Evolutionary conservation across 2,797 vertebrate species (phyloP).

Genomic region (Eurystomus glaucurus): DNA sequence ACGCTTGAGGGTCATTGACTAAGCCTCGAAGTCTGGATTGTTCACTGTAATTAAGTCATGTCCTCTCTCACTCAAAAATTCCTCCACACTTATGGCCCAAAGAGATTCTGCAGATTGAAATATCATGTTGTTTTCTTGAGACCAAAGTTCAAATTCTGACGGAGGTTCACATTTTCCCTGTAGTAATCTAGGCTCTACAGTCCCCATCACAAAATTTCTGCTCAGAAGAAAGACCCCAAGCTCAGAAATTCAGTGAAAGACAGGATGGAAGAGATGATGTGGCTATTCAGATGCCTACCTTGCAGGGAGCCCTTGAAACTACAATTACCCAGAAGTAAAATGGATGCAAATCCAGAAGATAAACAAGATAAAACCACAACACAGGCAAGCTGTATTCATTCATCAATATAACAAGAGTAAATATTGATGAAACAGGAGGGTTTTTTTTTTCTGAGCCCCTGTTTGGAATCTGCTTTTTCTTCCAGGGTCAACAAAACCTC

Average conservation of each 20-base stretch:
- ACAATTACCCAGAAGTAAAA: not conserved
- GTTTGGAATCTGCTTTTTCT: slow-evolving; percentile 13
- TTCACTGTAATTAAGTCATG: no score
- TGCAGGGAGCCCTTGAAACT: not conserved
- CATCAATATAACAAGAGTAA: slow-evolving; percentile 5
- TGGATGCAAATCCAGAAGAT: not conserved
- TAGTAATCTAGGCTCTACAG: not conserved
- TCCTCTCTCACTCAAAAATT: no score
- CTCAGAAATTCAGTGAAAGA: not conserved
- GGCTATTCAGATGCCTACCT: not conserved
- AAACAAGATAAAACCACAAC: not conserved
- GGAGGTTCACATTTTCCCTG: not conserved
- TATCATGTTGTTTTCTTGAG: not conserved
- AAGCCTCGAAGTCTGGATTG: no score
- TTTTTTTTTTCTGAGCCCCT: not conserved
- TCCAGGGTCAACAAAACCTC: slow-evolving; percentile 39
- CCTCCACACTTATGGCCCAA: not conserved
- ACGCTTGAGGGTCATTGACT: no score
- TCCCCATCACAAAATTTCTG: not conserved
- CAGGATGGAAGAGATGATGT: not conserved
- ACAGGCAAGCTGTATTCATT: not conserved
- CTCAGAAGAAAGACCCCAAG: not conserved
- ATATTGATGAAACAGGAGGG: not conserved
- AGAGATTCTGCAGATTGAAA: not conserved
- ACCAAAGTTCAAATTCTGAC: not conserved